Percentiles rank a stretch among this genome's conserved stretches.
These are phyloP conservation scores for Cyrtonyx montezumae DNA, from an alignment of 2,113 vertebrate species.

Conservation along the genomic window DNA sequence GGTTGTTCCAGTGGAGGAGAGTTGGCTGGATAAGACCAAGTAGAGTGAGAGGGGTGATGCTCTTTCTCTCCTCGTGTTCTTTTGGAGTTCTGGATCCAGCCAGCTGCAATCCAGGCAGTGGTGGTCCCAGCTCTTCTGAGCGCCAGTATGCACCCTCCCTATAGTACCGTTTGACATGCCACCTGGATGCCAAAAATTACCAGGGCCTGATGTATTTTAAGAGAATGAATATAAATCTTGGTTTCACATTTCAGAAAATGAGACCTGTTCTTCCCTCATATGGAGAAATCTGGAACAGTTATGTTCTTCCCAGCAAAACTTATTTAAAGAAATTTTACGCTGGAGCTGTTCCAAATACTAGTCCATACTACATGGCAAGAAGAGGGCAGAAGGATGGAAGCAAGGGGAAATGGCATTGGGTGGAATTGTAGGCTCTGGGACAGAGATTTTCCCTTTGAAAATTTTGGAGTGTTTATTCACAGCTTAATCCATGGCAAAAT, in stretches of 20 bases:
- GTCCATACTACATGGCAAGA: background rate
- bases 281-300: background rate
- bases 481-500: background rate
- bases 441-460: background rate
- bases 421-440: background rate
- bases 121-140: background rate
- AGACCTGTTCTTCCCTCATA: background rate
- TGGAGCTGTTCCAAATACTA: background rate
- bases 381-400: accelerated
- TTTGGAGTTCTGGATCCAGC: background rate
- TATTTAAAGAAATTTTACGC: background rate
- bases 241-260: background rate
- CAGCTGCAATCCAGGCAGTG: background rate
- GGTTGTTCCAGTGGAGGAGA: background rate
- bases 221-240: background rate
- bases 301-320: background rate
- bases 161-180: accelerated
- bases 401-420: background rate
- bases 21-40: background rate
- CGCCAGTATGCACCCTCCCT: accelerated
- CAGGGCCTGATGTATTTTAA: background rate
- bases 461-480: background rate
- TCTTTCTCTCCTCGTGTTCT: background rate
- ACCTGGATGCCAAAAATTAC: background rate
- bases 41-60: background rate